Percentiles rank a stretch among this genome's conserved stretches.
These are phyloP conservation scores for Tenodera sinensis DNA, from an alignment of 2,888 invertebrate species.

Conservation along the genomic window DNA sequence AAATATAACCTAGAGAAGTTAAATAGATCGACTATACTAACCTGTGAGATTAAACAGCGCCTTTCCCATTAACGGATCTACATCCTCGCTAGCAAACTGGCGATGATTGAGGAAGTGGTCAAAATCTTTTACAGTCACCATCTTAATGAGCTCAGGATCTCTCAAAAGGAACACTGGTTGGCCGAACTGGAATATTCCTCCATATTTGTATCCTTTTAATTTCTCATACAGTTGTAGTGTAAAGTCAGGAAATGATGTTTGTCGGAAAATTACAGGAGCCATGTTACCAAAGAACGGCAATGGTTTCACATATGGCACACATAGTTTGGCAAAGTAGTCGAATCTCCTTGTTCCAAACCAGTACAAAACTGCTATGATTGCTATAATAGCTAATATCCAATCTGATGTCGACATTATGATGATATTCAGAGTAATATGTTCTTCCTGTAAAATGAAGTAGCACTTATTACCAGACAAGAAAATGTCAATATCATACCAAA, in stretches of 20 bases:
- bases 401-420: not conserved
- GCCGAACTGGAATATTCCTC: constrained; percentile 48
- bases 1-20: not conserved
- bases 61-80: constrained; percentile 51
- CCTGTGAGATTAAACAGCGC: constrained; percentile 49
- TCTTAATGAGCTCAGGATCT: constrained; percentile 54
- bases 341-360: not conserved
- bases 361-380: not conserved
- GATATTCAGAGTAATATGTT: not conserved
- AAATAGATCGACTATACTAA: constrained; percentile 16
- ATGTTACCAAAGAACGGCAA: constrained; percentile 18
- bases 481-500: too few species aligned
- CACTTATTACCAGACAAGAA: too few species aligned
- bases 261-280: not conserved
- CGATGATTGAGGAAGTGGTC: constrained; percentile 54
- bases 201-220: constrained; percentile 1
- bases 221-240: not conserved
- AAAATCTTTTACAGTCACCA: constrained; percentile 55
- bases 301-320: not conserved
- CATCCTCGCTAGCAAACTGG: constrained; percentile 42
- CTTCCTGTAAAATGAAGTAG: not conserved
- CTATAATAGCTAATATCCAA: not conserved
- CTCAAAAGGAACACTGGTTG: constrained; percentile 47
- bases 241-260: not conserved
- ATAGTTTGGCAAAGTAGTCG: not conserved